Base-by-base conservation (phyloP, 2,888 invertebrate genomes). In the Eristalis pertinax region DNA sequence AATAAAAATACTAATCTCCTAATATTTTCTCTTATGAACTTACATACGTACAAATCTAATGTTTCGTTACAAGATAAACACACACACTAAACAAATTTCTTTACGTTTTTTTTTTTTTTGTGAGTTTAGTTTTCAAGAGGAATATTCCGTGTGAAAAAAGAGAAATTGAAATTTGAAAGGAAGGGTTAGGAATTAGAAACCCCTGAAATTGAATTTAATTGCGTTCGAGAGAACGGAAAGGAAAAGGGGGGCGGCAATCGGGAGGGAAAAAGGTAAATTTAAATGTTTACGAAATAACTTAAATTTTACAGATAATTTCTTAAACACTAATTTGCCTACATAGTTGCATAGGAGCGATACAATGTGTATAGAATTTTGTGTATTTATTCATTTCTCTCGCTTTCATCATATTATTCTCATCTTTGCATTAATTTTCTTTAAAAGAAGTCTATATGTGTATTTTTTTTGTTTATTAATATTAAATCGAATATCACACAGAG, bases 401-500 rank as follows among this genome's bases (percentile, higher is more conserved):
- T 43, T 74, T 74, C 78, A 56, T 73, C 75, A 24, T n/a, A n/a
- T 43, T 64, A 81, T 81, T 26, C 68, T 65, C 68, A 64, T 43
- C 73, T 69, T 79, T 62, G 74, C 65, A 64, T 76, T 80, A 62
- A 50, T 80, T 58, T 60, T 75, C 62, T 70, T 85, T 73, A 63
- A 56, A 78, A 80, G 77, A 84, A 88, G 83, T 88, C 79, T 84
- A 75, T 76, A 60, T 60, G 73, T 81, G 62, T 77, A 64, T 82
- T 60, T 83, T 58, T 67, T 70, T 82, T 32, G 24, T 76, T 50
- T 50, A 43, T 65, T 76, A 82, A 84, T 87, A 75, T 89, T 89
- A 89, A 89, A 88, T 89, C 83, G 89, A 88, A 89, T 90, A 90
- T 90, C 90, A 90, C 90, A 89, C 88, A 89, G 89, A 89, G 87